phyloP scores from a whole-genome alignment of 2,888 invertebrate genomes.

The Yponomeuta evonymella region DNA sequence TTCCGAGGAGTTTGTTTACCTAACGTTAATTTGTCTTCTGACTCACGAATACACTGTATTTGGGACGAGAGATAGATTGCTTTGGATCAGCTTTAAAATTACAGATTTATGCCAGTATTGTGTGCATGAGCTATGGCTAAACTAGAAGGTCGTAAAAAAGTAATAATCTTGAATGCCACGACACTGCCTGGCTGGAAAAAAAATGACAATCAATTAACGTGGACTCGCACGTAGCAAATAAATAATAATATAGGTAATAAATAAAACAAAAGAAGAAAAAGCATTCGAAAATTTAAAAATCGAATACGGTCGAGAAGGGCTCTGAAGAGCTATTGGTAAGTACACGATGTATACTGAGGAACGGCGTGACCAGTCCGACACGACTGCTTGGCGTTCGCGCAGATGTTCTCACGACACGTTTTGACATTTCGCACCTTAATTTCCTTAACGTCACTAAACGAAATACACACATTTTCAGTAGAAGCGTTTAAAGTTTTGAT shows the following conservation, averaged over 20 bases:
- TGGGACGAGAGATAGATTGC: constrained; percentile 1
- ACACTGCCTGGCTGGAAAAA: not conserved
- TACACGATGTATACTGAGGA: constrained; percentile 22
- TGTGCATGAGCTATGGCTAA: not conserved
- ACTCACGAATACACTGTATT: constrained; percentile 5
- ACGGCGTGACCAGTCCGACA: constrained; percentile 60
- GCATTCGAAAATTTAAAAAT: constrained; percentile 3
- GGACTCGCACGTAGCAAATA: not conserved
- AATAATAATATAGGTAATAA: not conserved
- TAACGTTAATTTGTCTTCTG: constrained; percentile 16
- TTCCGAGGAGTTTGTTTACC: constrained; percentile 25
- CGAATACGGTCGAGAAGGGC: not conserved
- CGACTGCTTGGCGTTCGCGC: constrained; percentile 41
- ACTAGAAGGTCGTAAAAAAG: not conserved
- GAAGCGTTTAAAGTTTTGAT: too few species aligned
- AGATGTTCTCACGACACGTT: constrained; percentile 67
- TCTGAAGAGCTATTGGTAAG: constrained; percentile 12
- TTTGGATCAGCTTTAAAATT: not conserved
- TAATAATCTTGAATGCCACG: not conserved
- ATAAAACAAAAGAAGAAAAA: constrained; percentile 1
- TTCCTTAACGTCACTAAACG: too few species aligned
- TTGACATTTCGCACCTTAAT: too few species aligned
- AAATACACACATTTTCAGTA: too few species aligned
- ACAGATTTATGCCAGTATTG: not conserved
- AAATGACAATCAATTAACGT: not conserved